phyloP scores from a whole-genome alignment of 2,888 invertebrate species.

The Tetramorium bicarinatum region DNA sequence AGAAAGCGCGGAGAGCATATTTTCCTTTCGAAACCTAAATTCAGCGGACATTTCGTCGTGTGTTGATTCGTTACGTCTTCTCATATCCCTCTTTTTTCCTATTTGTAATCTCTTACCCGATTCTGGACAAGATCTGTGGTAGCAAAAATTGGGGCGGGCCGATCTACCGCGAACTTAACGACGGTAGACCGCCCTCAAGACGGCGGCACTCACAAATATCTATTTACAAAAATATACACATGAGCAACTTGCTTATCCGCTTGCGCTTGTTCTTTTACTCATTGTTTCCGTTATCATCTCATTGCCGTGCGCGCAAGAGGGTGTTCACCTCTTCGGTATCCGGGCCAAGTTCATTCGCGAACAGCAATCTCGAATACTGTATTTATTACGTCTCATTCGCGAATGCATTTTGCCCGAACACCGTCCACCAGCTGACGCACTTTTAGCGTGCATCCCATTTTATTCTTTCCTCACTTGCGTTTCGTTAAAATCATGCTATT shows the following conservation, averaged over 20 bases:
- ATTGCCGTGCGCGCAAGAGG: slow-evolving; percentile 58
- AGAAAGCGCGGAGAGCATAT: slow-evolving; percentile 42
- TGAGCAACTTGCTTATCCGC: slow-evolving; percentile 84
- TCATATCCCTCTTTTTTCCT: slow-evolving; percentile 62
- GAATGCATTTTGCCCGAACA: background rate
- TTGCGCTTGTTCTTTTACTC: slow-evolving; percentile 52
- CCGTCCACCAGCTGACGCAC: slow-evolving; percentile 32
- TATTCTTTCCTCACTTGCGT: slow-evolving; percentile 40
- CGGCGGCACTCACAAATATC: slow-evolving; percentile 84
- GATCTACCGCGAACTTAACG: slow-evolving; percentile 61
- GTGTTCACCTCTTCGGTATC: background rate
- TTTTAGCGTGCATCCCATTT: slow-evolving; percentile 53
- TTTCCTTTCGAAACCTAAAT: slow-evolving; percentile 53
- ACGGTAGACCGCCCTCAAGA: slow-evolving; percentile 80
- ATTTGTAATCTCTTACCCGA: slow-evolving; percentile 70
- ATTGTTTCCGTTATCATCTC: slow-evolving; percentile 36
- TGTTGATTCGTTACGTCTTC: slow-evolving; percentile 47
- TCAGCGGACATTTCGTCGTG: slow-evolving; percentile 62
- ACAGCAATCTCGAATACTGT: background rate
- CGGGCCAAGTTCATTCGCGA: background rate
- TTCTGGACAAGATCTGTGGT: slow-evolving; percentile 83
- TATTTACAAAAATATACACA: slow-evolving; percentile 86
- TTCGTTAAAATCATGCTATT: slow-evolving; percentile 70
- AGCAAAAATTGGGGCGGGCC: slow-evolving; percentile 83
- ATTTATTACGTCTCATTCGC: slow-evolving; percentile 14